Conservation (phyloP, 2,113 vertebrate genomes). For the Podocnemis expansa region DNA sequence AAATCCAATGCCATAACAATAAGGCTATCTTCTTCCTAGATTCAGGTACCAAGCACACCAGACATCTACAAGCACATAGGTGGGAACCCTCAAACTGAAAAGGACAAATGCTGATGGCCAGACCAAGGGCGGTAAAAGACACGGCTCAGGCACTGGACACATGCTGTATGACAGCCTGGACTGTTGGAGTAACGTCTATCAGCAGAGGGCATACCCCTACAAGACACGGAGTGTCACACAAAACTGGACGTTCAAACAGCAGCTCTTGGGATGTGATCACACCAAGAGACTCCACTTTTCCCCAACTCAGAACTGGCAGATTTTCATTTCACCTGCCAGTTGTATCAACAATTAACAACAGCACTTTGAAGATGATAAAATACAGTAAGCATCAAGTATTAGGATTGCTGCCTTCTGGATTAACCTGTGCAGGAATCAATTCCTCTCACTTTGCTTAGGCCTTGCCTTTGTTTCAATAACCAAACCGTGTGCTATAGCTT, state of each 20-base stretch:
- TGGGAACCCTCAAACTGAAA: neutral
- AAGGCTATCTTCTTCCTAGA: neutral
- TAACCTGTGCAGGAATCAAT: neutral
- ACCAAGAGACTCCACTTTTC: neutral
- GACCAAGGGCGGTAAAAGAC: neutral
- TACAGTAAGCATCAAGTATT: neutral
- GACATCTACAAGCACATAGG: neutral
- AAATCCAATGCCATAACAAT: neutral
- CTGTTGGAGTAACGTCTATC: neutral
- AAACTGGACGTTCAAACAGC: neutral
- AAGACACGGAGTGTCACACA: neutral
- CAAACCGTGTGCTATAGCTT: neutral
- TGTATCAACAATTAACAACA: neutral
- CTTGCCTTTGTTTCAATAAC: neutral
- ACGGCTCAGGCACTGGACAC: rapidly evolving
- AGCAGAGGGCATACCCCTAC: neutral
- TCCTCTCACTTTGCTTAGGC: neutral
- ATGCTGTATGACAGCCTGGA: neutral
- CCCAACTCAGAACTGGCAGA: neutral
- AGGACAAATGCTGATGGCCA: neutral
- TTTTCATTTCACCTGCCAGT: neutral
- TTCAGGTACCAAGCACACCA: rapidly evolving
- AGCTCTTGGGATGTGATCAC: neutral
- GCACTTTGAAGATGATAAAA: neutral
- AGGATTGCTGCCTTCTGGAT: neutral